Percentiles rank a stretch among this genome's conserved stretches.
phyloP scores from a whole-genome alignment of 2,113 vertebrate species.

The Microtus ochrogaster region DNA sequence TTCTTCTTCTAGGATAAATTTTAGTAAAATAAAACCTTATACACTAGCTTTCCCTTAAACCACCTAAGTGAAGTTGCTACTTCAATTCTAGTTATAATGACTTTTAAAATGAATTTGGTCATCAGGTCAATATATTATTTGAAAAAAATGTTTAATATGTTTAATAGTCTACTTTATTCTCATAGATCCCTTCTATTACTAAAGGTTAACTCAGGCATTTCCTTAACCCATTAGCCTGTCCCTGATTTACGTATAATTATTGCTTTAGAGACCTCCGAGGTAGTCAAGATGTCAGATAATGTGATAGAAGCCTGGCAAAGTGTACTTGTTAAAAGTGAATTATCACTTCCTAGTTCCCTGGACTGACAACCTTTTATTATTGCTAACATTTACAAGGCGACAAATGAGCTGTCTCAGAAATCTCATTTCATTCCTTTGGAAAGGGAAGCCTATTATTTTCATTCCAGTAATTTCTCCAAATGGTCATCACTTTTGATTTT shows the following conservation, averaged over 20 bases:
- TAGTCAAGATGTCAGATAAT: conserved; percentile 56
- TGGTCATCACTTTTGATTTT: conserved; percentile 54
- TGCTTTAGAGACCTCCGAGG: background rate
- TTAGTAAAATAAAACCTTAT: conserved; percentile 30
- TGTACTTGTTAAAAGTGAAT: conserved; percentile 72
- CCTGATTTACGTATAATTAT: conserved; percentile 70
- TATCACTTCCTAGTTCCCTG: conserved; percentile 67
- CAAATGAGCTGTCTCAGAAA: conserved; percentile 49
- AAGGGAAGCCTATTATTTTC: conserved; percentile 74
- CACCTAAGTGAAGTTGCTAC: background rate
- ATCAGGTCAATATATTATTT: conserved; percentile 39
- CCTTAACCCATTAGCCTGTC: conserved; percentile 34
- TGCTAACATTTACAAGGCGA: conserved; percentile 64
- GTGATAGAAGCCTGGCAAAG: background rate
- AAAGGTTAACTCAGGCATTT: conserved; percentile 57
- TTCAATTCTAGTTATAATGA: conserved; percentile 25
- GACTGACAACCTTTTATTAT: conserved; percentile 65
- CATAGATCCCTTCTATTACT: conserved; percentile 36
- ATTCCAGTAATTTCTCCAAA: conserved; percentile 65
- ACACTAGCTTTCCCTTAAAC: background rate
- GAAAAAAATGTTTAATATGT: background rate
- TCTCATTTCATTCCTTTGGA: conserved; percentile 73
- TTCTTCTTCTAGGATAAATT: background rate
- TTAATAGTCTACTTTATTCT: conserved; percentile 54
- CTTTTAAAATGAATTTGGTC: conserved; percentile 59